Base-by-base conservation (phyloP, 1,140 invertebrate species). In the honey bee (Apis mellifera) region DNA sequence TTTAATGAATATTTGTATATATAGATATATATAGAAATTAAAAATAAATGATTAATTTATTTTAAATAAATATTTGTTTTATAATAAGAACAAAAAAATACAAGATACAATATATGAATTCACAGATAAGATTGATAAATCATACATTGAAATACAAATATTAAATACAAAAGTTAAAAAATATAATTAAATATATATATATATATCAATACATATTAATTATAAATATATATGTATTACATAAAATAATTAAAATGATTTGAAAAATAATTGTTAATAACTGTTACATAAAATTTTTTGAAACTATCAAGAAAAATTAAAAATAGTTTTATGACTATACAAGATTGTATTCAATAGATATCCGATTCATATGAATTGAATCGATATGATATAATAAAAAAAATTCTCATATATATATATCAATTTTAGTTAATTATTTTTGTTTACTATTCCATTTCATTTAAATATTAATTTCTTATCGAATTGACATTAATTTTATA, bases 31-130 rank as follows among this genome's bases (percentile, higher is more conserved):
- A 48, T 23, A 65, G 17, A 15, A n/a, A 19, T 57, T 78, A 23
- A 23, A 64, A 42, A 54, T 23, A 50, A 32, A 19, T 65, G 23
- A 15, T 60, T 23, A 42, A 26, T 65, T 75, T 79, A 57, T 17
- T 74, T 52, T n/a, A 75, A 80, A 15, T n/a, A 69, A 23, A 52
- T 50, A 60, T 55, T 54, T 17, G 9, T 74, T 77, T 42, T 50
- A 42, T n/a, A 62, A 32, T 55, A 52, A 57, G 8, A 50, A 64
- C 19, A 2, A 59, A 23, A 4, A 65, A 19, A 21, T 9, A 26
- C 9, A 23, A 57, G 2, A 19, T n/a, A 26, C 11, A 42, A 42
- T 42, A 7, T 42, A 42, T 42, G 8, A 48, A 68, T 68, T 3
- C 7, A n/a, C 1, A 48, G 11, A 0, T 15, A 64, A 64, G 9